Evolutionary conservation across 1,140 invertebrate species (phyloP).

Genomic region (Drepana arcuata): DNA sequence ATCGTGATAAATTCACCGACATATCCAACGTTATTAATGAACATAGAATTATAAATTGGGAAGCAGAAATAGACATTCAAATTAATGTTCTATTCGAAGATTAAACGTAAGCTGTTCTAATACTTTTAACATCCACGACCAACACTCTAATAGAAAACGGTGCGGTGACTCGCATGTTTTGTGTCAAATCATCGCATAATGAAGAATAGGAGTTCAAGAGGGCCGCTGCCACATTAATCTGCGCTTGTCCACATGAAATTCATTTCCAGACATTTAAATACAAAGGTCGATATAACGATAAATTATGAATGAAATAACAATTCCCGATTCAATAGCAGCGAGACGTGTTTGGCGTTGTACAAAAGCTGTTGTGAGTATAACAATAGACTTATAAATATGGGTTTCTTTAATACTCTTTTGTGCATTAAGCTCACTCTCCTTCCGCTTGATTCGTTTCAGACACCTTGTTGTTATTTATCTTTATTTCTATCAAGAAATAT

Average conservation of each 20-base stretch:
- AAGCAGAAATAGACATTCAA: no score
- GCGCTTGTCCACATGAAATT: constrained; percentile 32
- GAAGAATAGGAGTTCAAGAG: constrained; percentile 42
- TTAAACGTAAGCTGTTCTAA: constrained; percentile 10
- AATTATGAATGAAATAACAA: constrained; percentile 58
- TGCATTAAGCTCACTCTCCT: constrained; percentile 28
- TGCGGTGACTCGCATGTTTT: constrained; percentile 40
- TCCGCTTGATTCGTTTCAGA: constrained; percentile 32
- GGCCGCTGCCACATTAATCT: constrained; percentile 37
- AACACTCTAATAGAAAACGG: constrained; percentile 35
- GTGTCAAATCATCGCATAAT: constrained; percentile 49
- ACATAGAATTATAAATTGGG: no score
- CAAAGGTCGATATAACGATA: constrained; percentile 54
- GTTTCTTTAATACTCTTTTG: constrained; percentile 43
- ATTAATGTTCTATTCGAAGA: not conserved
- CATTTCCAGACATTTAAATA: constrained; percentile 53
- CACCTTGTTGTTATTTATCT: constrained; percentile 31
- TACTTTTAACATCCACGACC: constrained; percentile 14
- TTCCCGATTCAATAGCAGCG: constrained; percentile 40
- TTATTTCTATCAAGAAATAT: constrained; percentile 31
- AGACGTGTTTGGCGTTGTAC: constrained; percentile 34
- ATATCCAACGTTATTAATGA: no score
- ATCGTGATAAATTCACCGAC: no score
- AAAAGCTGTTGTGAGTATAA: constrained; percentile 39
- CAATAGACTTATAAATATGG: constrained; percentile 58